Percentiles rank a stretch among this genome's conserved stretches.
These are phyloP conservation scores for Asobara japonica DNA, from an alignment of 1,140 invertebrate species.

Conservation along the genomic window DNA sequence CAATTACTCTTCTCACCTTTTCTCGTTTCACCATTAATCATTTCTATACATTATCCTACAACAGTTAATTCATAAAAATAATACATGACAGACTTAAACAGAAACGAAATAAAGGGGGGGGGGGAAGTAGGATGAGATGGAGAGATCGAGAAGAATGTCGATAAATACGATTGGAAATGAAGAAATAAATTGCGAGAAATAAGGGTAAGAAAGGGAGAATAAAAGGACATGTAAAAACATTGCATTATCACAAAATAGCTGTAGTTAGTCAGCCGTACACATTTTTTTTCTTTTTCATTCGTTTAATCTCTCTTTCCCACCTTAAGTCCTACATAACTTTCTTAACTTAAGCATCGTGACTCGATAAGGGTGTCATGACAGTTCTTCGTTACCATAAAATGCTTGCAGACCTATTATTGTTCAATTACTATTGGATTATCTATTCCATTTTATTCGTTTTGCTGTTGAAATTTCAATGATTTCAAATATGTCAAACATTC, in stretches of 20 bases:
- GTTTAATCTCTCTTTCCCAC: slow-evolving; percentile 20
- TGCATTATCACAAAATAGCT: slow-evolving; percentile 63
- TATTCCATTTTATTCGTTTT: too few species aligned
- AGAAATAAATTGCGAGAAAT: slow-evolving; percentile 42
- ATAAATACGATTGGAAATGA: slow-evolving; percentile 25
- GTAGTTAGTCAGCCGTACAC: slow-evolving; percentile 40
- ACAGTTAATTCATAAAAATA: slow-evolving; percentile 60
- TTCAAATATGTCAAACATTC: too few species aligned
- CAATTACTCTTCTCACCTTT: not conserved
- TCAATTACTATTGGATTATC: too few species aligned
- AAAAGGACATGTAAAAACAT: slow-evolving; percentile 45
- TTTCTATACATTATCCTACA: slow-evolving; percentile 62
- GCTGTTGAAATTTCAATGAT: too few species aligned
- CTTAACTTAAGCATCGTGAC: slow-evolving; percentile 21
- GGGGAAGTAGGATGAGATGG: slow-evolving; percentile 21
- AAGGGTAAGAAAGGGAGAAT: slow-evolving; percentile 34
- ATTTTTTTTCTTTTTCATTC: slow-evolving; percentile 38
- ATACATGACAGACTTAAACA: slow-evolving; percentile 61
- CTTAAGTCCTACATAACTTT: slow-evolving; percentile 27
- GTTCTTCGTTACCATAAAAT: too few species aligned
- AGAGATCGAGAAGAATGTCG: slow-evolving; percentile 21
- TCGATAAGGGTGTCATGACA: too few species aligned
- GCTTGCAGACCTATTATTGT: too few species aligned
- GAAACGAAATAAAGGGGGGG: slow-evolving; percentile 36
- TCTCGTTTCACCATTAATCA: slow-evolving; percentile 27